Percentiles rank a stretch among this genome's conserved stretches.
Evolutionary conservation across 2,797 vertebrate genomes (phyloP).

Genomic region (Semaprochilodus insignis): DNA sequence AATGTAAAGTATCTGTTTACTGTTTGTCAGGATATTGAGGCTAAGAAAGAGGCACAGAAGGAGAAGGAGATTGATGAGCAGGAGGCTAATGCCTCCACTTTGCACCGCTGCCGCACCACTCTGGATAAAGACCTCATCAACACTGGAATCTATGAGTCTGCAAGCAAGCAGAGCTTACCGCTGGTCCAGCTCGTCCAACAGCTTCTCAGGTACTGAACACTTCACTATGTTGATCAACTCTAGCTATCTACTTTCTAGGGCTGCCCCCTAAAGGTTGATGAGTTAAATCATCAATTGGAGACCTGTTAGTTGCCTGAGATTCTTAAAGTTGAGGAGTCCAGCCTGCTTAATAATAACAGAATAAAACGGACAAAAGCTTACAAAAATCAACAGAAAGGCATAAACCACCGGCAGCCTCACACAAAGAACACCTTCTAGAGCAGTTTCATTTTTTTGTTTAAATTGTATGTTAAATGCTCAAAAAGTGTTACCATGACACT

Average conservation of each 20-base stretch:
- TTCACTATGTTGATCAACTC: background rate
- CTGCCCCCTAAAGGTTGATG: background rate
- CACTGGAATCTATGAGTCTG: slow-evolving; percentile 95
- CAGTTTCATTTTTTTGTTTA: no score
- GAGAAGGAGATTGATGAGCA: slow-evolving; percentile 99
- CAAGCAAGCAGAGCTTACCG: slow-evolving; percentile 94
- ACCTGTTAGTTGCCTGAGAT: no score
- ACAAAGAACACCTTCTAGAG: no score
- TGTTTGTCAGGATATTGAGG: slow-evolving; percentile 90
- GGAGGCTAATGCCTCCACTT: slow-evolving; percentile 92
- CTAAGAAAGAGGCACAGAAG: slow-evolving; percentile 99
- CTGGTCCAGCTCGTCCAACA: slow-evolving; percentile 97
- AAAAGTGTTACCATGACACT: no score
- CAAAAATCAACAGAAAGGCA: no score
- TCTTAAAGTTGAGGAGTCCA: no score
- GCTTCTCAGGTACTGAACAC: slow-evolving; percentile 85
- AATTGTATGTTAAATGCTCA: no score
- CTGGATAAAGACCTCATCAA: slow-evolving; percentile 98
- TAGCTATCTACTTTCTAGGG: background rate
- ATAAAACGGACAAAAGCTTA: no score
- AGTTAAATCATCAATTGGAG: no score
- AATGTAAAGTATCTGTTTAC: background rate
- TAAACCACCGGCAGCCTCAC: no score
- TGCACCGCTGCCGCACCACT: slow-evolving; percentile 92
- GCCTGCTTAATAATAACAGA: no score